A percentile compares a stretch with the other conserved stretches of the same genome.
These are phyloP conservation scores for Neotoma lepida DNA, from an alignment of 2,113 vertebrate genomes.

Conservation along the genomic window DNA sequence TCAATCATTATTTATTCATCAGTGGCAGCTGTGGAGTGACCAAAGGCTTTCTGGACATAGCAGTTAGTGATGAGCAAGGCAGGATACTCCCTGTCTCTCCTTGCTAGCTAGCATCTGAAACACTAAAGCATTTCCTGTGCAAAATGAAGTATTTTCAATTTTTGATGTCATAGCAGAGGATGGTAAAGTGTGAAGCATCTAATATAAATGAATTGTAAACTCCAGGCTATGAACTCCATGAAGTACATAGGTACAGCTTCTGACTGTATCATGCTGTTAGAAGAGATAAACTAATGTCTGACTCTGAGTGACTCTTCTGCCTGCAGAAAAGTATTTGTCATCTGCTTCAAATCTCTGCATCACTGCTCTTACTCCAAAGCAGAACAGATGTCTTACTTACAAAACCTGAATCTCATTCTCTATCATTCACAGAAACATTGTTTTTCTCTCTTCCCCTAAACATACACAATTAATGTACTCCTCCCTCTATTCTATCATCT, in stretches of 20 bases:
- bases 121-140: background rate
- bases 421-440: background rate
- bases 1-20: background rate
- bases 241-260: background rate
- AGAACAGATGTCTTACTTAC: background rate
- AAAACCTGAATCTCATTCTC: background rate
- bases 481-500: background rate
- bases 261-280: background rate
- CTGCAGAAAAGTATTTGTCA: background rate
- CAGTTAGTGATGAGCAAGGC: background rate
- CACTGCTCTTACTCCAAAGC: background rate
- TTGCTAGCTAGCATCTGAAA: slow-evolving; percentile 1
- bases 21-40: background rate
- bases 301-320: background rate
- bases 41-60: background rate
- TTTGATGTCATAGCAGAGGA: background rate
- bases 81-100: background rate
- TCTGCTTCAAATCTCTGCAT: background rate
- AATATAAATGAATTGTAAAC: background rate
- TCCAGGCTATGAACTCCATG: background rate
- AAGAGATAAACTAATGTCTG: slow-evolving; percentile 8
- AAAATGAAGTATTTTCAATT: background rate
- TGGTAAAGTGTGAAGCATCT: slow-evolving; percentile 13
- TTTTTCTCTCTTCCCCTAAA: background rate
- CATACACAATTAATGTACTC: background rate